Base-by-base conservation (phyloP, 1,140 invertebrate genomes). In the Drosophila sp. region DNA sequence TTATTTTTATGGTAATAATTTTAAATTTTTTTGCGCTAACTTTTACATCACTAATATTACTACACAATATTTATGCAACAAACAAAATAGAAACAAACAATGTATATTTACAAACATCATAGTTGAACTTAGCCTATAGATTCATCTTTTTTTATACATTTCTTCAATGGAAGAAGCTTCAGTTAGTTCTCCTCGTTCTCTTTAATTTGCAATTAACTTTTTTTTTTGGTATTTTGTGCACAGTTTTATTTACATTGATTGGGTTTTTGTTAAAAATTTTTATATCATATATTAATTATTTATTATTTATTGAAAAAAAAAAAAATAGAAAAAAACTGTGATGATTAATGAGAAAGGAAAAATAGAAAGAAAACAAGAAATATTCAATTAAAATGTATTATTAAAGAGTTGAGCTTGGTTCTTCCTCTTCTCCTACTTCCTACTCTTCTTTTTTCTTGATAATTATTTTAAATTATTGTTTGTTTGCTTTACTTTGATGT, bases 171-270 rank as follows among this genome's bases (percentile, higher is more conserved):
- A 38, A 38, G 36, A 43, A 43, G 7, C 16, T 18, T 43, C 16
- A 18, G 11, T 13, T 76, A 58, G 43, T 40, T 4, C 13, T 16
- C 25, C 7, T 41, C 40, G 21, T 58, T 43, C 16, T 51, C 6
- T 21, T 53, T 36, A 32, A 29, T 51, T 53, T 40, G 43, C 34
- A 38, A 50, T 38, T 29, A 1, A 11, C 4, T 16, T 51, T 13
- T 64, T 56, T 27, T 43, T 74, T 63, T 72, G 50, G 73, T 78
- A 80, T 78, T 89, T 89, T 77, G 83, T 79, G 63, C 70, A 71
- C 76, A 89, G 79, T 87, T 83, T 82, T 80, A 80, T 87, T 82
- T 71, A 75, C 43, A 58, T 57, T 51, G 45, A 89, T 84, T 72
- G 76, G 57, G 57, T 50, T 56, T 72, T 27, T 14, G n/a, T 38